Evolutionary conservation across 2,888 invertebrate species (phyloP).

Genomic region (Dolichopus griseipennis): DNA sequence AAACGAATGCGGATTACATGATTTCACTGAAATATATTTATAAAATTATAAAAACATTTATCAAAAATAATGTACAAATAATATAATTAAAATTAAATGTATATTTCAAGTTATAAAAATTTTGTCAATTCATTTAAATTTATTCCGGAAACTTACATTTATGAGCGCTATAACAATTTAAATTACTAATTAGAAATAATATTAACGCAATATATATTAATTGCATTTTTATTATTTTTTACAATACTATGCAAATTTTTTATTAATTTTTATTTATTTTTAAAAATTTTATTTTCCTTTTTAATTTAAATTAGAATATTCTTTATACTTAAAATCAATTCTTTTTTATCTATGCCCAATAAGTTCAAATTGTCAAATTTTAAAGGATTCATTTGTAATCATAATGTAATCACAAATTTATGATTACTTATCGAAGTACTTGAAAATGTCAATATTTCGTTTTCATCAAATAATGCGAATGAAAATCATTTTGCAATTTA

Average conservation of each 20-base stretch:
- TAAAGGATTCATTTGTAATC: no score
- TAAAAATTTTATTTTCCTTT: background rate
- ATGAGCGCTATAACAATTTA: background rate
- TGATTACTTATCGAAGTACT: no score
- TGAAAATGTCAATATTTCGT: no score
- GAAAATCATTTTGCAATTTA: no score
- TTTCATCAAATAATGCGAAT: no score
- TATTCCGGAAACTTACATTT: background rate
- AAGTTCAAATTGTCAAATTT: no score
- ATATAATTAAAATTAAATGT: no score
- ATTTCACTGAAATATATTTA: constrained; percentile 12
- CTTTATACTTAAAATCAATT: constrained; percentile 2
- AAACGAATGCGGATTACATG: constrained; percentile 11
- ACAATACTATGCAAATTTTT: background rate
- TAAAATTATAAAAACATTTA: background rate
- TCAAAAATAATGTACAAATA: no score
- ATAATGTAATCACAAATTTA: no score
- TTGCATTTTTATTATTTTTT: background rate
- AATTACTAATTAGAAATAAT: background rate
- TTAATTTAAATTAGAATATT: background rate
- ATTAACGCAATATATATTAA: background rate
- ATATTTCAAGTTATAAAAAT: no score
- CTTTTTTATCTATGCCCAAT: background rate
- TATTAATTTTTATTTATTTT: background rate
- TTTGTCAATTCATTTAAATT: no score